phyloP scores from a whole-genome alignment of 2,113 vertebrate species.

The Engraulis encrasicolus region DNA sequence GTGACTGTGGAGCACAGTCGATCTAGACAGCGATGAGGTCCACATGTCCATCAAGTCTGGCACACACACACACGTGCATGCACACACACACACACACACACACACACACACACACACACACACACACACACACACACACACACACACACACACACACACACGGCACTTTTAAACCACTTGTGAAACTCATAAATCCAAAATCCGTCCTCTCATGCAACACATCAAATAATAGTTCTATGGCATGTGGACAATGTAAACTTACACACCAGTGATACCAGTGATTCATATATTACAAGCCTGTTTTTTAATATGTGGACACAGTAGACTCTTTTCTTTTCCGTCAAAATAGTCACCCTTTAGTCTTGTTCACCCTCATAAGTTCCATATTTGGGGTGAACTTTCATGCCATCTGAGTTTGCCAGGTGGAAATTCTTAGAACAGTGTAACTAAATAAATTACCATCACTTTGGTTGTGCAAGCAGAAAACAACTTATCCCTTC shows the following conservation, averaged over 20 bases:
- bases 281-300: neutral
- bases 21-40: too few species aligned
- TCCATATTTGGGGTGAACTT: too few species aligned
- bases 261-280: neutral
- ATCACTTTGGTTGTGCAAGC: neutral
- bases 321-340: neutral
- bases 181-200: too few species aligned
- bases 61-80: too few species aligned
- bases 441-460: neutral
- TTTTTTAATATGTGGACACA: neutral
- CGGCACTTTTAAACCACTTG: too few species aligned
- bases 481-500: neutral
- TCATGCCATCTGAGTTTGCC: neutral
- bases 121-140: too few species aligned
- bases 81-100: too few species aligned
- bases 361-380: neutral
- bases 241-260: neutral
- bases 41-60: too few species aligned
- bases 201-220: neutral
- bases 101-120: too few species aligned
- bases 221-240: neutral
- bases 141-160: too few species aligned
- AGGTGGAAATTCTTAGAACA: neutral
- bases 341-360: neutral
- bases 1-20: too few species aligned